Percentiles rank a stretch among this genome's conserved stretches.
phyloP scores from a whole-genome alignment of 2,888 invertebrate genomes.

The Mechanitis messenoides region DNA sequence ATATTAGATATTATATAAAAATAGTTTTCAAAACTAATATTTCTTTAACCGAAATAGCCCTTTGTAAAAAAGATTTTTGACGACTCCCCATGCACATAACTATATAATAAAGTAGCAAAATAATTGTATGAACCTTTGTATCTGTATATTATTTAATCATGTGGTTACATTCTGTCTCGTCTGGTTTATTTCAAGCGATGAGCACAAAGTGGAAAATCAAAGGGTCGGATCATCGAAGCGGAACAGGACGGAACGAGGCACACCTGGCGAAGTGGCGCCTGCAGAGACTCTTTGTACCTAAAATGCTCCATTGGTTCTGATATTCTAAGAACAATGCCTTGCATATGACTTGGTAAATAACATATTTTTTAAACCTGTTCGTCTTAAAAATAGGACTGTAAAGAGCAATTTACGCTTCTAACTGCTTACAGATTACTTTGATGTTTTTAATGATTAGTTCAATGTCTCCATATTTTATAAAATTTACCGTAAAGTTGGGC shows the following conservation, averaged over 20 bases:
- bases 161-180: constrained; percentile 21
- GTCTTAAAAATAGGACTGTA: too few species aligned
- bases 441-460: too few species aligned
- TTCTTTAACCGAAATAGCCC: background rate
- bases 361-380: background rate
- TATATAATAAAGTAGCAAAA: background rate
- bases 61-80: background rate
- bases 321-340: constrained; percentile 13
- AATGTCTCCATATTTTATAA: too few species aligned
- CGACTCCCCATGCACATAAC: background rate
- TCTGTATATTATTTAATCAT: constrained; percentile 7
- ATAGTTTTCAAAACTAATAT: too few species aligned
- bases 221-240: constrained; percentile 32
- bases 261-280: constrained; percentile 20
- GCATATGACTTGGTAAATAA: constrained; percentile 1
- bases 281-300: constrained; percentile 11
- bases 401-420: too few species aligned
- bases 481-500: too few species aligned
- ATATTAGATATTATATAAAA: too few species aligned
- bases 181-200: constrained; percentile 41
- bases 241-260: constrained; percentile 19
- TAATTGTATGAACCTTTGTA: constrained; percentile 3
- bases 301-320: constrained; percentile 18
- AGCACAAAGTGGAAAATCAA: constrained; percentile 44
- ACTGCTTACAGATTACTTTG: too few species aligned